Evolutionary conservation across 2,113 vertebrate species (phyloP).

Genomic region (Syrmaticus mikado): DNA sequence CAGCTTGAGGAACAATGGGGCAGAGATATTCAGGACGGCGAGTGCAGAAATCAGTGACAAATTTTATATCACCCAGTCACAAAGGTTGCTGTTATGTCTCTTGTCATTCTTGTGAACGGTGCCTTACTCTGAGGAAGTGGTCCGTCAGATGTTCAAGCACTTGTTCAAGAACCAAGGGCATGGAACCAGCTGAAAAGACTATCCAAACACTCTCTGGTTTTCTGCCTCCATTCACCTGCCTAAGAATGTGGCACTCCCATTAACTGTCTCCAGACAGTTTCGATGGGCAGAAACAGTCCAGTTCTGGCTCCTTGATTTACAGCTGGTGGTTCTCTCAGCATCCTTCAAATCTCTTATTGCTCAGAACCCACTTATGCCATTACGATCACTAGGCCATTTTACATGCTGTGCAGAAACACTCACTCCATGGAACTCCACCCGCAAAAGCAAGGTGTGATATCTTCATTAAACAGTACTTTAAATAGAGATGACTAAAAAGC

Average conservation of each 20-base stretch:
- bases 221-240: accelerated
- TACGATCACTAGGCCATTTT: neutral
- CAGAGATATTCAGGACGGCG: neutral
- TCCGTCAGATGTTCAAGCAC: neutral
- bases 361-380: neutral
- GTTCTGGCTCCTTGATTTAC: neutral
- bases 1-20: neutral
- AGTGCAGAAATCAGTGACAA: neutral
- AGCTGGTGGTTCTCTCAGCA: neutral
- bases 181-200: neutral
- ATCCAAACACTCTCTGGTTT: neutral
- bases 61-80: neutral
- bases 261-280: neutral
- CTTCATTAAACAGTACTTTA: neutral
- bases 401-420: neutral
- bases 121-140: neutral
- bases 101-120: neutral
- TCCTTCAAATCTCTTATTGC: neutral
- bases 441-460: neutral
- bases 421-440: accelerated
- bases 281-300: neutral
- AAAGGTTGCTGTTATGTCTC: neutral
- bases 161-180: neutral
- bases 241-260: neutral
- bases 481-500: neutral